These are phyloP conservation scores for Cottus gobio DNA, from an alignment of 2,113 vertebrate species.

Conservation along the genomic window DNA sequence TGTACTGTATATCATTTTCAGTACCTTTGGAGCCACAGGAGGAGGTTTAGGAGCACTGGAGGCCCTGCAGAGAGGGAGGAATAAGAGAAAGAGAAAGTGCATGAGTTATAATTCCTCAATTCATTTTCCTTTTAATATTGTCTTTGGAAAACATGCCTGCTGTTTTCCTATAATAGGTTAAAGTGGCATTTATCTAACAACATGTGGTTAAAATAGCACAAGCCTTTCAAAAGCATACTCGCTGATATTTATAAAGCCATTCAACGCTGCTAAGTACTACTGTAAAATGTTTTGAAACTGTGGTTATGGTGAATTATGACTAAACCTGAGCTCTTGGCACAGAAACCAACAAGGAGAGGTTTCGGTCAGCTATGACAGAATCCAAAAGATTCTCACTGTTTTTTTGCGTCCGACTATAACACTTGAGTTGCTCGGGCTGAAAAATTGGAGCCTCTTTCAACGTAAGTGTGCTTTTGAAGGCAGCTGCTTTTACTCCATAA, in stretches of 20 bases:
- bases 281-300: constrained; percentile 2
- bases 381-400: constrained; percentile 21
- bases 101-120: constrained; percentile 15
- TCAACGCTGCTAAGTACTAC: not conserved
- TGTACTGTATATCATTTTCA: not conserved
- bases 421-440: constrained; percentile 41
- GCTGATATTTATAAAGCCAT: constrained; percentile 40
- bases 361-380: constrained; percentile 39
- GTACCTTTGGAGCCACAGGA: constrained; percentile 88
- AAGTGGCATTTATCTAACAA: not conserved
- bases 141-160: not conserved
- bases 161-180: not conserved
- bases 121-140: constrained; percentile 26
- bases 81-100: constrained; percentile 4
- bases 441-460: constrained; percentile 24
- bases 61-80: constrained; percentile 77
- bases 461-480: constrained; percentile 18
- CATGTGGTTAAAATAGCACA: constrained; percentile 9
- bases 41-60: constrained; percentile 84
- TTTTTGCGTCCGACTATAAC: constrained; percentile 36
- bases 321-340: constrained; percentile 34
- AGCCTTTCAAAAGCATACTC: constrained; percentile 10
- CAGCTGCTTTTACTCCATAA: constrained; percentile 52
- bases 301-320: constrained; percentile 31
- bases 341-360: constrained; percentile 10